A percentile compares a stretch with the other conserved stretches of the same genome.
Evolutionary conservation across 2,797 vertebrate genomes (phyloP).

Genomic region (Sebastolobus alascanus): DNA sequence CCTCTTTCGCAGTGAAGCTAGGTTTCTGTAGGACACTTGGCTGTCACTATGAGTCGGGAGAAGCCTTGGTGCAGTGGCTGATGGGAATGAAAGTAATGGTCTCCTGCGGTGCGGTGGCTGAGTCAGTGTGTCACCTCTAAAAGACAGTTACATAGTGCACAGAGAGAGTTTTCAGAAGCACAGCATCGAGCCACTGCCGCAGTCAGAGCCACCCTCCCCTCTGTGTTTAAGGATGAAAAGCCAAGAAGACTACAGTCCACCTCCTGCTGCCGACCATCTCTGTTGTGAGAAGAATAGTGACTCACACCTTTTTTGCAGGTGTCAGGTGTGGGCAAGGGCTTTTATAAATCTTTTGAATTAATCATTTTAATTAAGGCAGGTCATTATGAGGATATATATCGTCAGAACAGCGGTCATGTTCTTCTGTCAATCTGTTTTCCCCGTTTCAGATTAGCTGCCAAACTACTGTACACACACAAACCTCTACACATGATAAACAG

Average conservation of each 20-base stretch:
- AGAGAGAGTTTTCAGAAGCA: constrained; percentile 21
- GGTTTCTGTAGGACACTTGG: constrained; percentile 39
- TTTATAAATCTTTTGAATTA: background rate
- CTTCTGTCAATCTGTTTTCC: too few species aligned
- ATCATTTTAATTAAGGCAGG: background rate
- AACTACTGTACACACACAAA: too few species aligned
- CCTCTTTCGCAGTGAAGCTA: constrained; percentile 31
- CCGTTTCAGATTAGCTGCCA: too few species aligned
- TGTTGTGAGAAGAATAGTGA: constrained; percentile 10
- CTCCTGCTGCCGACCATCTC: constrained; percentile 3
- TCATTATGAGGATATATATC: too few species aligned
- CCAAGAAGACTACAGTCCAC: constrained; percentile 2
- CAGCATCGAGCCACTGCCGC: constrained; percentile 21
- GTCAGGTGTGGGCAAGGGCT: background rate
- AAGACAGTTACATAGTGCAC: constrained; percentile 26
- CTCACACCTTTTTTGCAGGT: constrained; percentile 2
- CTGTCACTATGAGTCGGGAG: constrained; percentile 14
- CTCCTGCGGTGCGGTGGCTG: constrained; percentile 32
- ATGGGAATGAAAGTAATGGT: constrained; percentile 24
- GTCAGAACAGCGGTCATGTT: too few species aligned
- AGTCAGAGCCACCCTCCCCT: background rate
- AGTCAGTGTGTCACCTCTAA: constrained; percentile 57
- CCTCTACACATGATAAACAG: too few species aligned
- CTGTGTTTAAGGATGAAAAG: constrained; percentile 11
- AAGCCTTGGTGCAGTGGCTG: constrained; percentile 42